phyloP scores from a whole-genome alignment of 2,888 invertebrate species.

The Hoplodrina blanda region DNA sequence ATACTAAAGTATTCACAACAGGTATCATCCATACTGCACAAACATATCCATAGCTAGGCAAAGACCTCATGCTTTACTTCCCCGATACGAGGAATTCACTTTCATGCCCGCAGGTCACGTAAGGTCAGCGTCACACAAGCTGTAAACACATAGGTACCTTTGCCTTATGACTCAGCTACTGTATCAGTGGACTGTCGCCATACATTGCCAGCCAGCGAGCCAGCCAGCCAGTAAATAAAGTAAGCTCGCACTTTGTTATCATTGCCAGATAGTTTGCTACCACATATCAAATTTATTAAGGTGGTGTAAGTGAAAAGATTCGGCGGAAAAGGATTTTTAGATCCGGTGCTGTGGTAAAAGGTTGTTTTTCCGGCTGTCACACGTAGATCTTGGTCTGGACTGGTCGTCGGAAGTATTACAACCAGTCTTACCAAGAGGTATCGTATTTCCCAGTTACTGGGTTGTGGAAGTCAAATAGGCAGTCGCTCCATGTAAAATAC shows the following conservation, averaged over 20 bases:
- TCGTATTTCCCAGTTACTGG: too few relatives aligned
- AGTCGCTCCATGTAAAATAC: too few relatives aligned
- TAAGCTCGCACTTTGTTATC: constrained; percentile 63
- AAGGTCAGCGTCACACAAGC: constrained; percentile 23
- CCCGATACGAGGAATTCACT: constrained; percentile 8
- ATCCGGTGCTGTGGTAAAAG: too few relatives aligned
- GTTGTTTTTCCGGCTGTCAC: too few relatives aligned
- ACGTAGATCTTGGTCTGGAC: too few relatives aligned
- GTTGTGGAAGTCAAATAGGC: too few relatives aligned
- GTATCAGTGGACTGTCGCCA: constrained; percentile 63
- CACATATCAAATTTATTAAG: constrained; percentile 63
- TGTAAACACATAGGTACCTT: constrained; percentile 12
- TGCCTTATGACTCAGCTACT: constrained; percentile 63
- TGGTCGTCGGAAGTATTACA: too few relatives aligned
- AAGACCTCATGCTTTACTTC: not conserved
- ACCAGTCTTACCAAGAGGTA: too few relatives aligned
- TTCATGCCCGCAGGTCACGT: constrained; percentile 45
- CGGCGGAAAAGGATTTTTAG: not conserved
- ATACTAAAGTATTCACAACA: too few relatives aligned
- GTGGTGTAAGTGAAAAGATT: not conserved
- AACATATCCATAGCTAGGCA: not conserved
- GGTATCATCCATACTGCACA: not conserved
- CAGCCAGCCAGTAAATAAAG: constrained; percentile 60
- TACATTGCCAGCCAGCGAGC: constrained; percentile 48
- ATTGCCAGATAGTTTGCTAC: constrained; percentile 62